phyloP scores from a whole-genome alignment of 2,888 invertebrate genomes.

The Tigriopus californicus region DNA sequence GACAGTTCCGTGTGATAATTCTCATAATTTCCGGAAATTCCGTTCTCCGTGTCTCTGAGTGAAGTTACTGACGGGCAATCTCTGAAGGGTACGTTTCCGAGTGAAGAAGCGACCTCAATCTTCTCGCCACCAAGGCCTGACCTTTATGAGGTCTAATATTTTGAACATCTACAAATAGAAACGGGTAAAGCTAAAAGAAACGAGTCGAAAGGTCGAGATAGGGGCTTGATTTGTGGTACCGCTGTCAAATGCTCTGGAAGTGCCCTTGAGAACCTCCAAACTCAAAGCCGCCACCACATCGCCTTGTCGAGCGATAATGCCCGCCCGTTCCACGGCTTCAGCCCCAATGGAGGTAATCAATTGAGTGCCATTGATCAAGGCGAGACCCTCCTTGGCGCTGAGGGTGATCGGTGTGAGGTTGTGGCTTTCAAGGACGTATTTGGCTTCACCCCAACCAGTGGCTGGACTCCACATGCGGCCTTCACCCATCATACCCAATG shows the following conservation, averaged over 20 bases:
- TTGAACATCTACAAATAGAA: constrained; percentile 35
- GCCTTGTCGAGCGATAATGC: constrained; percentile 39
- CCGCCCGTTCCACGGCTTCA: constrained; percentile 40
- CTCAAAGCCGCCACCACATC: constrained; percentile 44
- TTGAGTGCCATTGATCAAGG: constrained; percentile 46
- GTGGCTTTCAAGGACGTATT: constrained; percentile 37
- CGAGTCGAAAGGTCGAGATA: not conserved
- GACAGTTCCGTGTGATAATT: not conserved
- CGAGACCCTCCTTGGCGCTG: constrained; percentile 43
- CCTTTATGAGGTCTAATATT: constrained; percentile 41
- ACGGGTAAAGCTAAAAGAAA: not conserved
- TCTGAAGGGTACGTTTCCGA: constrained; percentile 41
- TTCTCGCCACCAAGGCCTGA: constrained; percentile 38
- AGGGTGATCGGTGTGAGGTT: constrained; percentile 36
- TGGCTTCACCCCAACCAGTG: constrained; percentile 41
- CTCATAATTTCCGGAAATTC: not conserved
- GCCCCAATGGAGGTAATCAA: constrained; percentile 44
- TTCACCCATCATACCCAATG: constrained; percentile 44
- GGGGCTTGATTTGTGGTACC: constrained; percentile 24
- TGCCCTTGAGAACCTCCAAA: constrained; percentile 44
- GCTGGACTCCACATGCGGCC: constrained; percentile 45
- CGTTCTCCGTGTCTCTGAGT: not conserved
- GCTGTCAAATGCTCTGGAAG: constrained; percentile 41
- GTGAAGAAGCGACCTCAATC: constrained; percentile 39
- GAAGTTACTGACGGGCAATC: constrained; percentile 36